Evolutionary conservation across 2,113 vertebrate genomes (phyloP).

Genomic region (Xenopus tropicalis): UCB_Xtro_10.0 CM004446.2:91210001-91210500

Average conservation of each 20-base stretch:
- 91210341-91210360: conserved; percentile 6
- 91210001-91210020: conserved; percentile 65
- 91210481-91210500: conserved; percentile 48
- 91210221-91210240: neutral
- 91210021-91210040: conserved; percentile 58
- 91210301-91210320: conserved; percentile 34
- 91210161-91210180: neutral
- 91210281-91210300: conserved; percentile 47
- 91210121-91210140: neutral
- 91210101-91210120: conserved; percentile 25
- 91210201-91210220: neutral
- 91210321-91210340: conserved; percentile 29
- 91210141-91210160: neutral
- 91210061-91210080: conserved; percentile 44
- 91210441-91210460: conserved; percentile 46
- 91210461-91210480: conserved; percentile 46
- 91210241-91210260: neutral
- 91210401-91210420: neutral
- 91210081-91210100: neutral
- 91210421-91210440: conserved; percentile 41
- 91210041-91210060: conserved; percentile 61
- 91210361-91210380: neutral
- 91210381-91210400: conserved; percentile 20
- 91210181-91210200: conserved; percentile 3
- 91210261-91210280: conserved; percentile 6